Conservation (phyloP, 2,797 vertebrate species). For the Fundulus diaphanus region DNA sequence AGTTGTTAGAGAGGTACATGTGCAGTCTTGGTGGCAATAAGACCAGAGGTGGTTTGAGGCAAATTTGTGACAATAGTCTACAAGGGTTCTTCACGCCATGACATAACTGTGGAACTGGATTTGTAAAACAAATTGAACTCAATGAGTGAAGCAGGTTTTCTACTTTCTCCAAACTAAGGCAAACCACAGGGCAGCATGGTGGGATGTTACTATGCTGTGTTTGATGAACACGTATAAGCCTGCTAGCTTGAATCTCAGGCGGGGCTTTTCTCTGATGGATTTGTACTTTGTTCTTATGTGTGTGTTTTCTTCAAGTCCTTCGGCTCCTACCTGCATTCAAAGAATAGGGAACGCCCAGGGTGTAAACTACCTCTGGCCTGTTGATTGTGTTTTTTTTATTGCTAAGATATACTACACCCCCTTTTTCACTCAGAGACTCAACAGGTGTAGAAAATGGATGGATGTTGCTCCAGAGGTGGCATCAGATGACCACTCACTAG, state of each 20-base stretch:
- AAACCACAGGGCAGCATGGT: background rate
- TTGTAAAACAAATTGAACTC: background rate
- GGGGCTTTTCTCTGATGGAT: too few relatives aligned
- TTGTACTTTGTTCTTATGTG: background rate
- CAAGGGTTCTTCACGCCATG: background rate
- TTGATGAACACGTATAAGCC: too few relatives aligned
- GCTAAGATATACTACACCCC: too few relatives aligned
- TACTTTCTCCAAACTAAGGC: too few relatives aligned
- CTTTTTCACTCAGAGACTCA: too few relatives aligned
- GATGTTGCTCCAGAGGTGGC: too few relatives aligned
- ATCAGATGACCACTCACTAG: background rate
- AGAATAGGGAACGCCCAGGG: background rate
- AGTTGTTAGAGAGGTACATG: background rate
- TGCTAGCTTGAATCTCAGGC: too few relatives aligned
- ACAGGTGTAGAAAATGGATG: background rate
- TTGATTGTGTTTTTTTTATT: too few relatives aligned
- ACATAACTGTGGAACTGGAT: background rate
- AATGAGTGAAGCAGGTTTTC: background rate
- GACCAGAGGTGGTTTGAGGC: background rate
- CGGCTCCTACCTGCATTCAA: background rate
- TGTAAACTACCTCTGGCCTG: too few relatives aligned
- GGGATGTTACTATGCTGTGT: too few relatives aligned
- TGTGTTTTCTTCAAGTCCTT: background rate
- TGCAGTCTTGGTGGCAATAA: background rate
- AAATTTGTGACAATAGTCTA: background rate